Conservation (phyloP, 2,113 vertebrate genomes). For the Cyprinus carpio region DNA sequence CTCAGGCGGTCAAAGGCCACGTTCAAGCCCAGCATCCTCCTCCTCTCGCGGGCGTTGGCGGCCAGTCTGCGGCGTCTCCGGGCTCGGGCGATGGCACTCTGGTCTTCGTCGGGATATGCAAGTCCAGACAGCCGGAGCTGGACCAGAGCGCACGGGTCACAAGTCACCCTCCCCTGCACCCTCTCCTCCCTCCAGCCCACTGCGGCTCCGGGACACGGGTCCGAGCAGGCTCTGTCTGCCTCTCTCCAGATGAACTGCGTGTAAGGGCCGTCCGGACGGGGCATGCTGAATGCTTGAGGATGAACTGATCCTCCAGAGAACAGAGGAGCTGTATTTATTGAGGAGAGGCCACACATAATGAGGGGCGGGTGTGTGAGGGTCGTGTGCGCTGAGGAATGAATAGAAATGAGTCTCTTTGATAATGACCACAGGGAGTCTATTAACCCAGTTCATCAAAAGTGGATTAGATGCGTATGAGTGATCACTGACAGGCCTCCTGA, state of each 20-base stretch:
- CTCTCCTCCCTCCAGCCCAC: constrained; percentile 55
- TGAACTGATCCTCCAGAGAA: constrained; percentile 1
- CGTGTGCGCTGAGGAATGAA: constrained; percentile 70
- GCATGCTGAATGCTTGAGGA: constrained; percentile 43
- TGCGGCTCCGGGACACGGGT: constrained; percentile 59
- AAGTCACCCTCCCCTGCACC: constrained; percentile 9
- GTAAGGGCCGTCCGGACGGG: constrained; percentile 61
- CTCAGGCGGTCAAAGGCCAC: constrained; percentile 81
- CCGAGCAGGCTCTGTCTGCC: neutral
- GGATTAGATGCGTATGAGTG: constrained; percentile 77
- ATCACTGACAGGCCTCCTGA: constrained; percentile 48
- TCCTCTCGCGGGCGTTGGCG: constrained; percentile 81
- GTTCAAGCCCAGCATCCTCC: constrained; percentile 80
- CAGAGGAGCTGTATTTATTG: constrained; percentile 51
- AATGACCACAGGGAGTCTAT: constrained; percentile 70
- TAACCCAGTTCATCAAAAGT: constrained; percentile 79
- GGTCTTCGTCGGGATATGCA: constrained; percentile 62
- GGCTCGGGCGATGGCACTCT: constrained; percentile 55
- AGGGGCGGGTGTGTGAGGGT: constrained; percentile 71
- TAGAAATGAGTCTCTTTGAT: constrained; percentile 66
- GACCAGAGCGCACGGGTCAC: constrained; percentile 67
- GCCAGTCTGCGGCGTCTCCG: constrained; percentile 76
- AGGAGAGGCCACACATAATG: neutral
- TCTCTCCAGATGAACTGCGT: constrained; percentile 50
- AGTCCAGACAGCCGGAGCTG: constrained; percentile 66